Conservation (phyloP, 2,888 invertebrate species). For the Terebella lapidaria region DNA sequence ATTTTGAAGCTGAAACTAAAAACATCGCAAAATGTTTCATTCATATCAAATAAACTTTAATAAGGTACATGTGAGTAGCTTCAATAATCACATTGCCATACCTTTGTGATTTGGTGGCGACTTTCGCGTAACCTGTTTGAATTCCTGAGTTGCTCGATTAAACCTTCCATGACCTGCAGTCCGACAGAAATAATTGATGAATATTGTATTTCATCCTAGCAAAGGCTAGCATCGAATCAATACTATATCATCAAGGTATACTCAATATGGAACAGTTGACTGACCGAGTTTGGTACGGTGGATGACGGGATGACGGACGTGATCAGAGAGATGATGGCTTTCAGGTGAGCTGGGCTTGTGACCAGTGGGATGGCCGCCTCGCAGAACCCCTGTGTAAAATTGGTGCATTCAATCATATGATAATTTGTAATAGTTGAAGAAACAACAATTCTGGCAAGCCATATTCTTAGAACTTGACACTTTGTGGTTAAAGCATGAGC, state of each 20-base stretch:
- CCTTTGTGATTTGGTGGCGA: constrained; percentile 22
- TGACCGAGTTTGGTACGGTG: constrained; percentile 49
- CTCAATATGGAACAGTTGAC: too few species aligned
- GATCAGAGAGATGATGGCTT: constrained; percentile 46
- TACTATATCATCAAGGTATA: too few species aligned
- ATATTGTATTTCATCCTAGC: too few species aligned
- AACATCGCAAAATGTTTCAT: background rate
- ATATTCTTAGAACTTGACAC: too few species aligned
- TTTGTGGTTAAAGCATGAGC: too few species aligned
- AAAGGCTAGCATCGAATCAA: too few species aligned
- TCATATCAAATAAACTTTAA: background rate
- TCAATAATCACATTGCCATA: too few species aligned
- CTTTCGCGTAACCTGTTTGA: constrained; percentile 24
- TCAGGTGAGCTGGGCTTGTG: constrained; percentile 46
- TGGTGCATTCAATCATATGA: too few species aligned
- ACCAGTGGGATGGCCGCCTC: constrained; percentile 46
- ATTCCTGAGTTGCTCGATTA: constrained; percentile 29
- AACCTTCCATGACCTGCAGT: constrained; percentile 28
- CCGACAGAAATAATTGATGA: too few species aligned
- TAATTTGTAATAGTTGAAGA: too few species aligned
- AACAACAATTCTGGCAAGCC: too few species aligned
- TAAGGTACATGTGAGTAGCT: too few species aligned
- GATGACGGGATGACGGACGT: constrained; percentile 48
- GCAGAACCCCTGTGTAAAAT: constrained; percentile 42
- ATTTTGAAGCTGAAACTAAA: background rate